A percentile compares a stretch with the other conserved stretches of the same genome.
Conservation (phyloP, 2,888 invertebrate species). For the Colletes collaris region DNA sequence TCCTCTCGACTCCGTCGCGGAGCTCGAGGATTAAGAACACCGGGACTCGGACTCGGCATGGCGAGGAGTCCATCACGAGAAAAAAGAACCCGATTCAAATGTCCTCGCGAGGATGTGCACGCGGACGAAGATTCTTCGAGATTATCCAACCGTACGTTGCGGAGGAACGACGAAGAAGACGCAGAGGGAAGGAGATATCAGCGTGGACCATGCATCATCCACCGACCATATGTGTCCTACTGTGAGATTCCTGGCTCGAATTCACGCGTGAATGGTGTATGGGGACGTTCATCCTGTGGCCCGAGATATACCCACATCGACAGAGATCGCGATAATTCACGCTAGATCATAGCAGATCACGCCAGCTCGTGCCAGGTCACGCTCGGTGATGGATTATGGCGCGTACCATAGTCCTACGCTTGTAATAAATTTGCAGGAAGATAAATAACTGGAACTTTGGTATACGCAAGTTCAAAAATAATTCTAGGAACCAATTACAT, state of each 20-base stretch:
- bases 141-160: neutral
- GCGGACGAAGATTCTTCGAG: constrained; percentile 31
- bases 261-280: constrained; percentile 41
- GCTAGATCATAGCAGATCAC: no score
- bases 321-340: no score
- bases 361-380: no score
- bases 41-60: neutral
- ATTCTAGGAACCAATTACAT: no score
- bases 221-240: constrained; percentile 49
- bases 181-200: neutral
- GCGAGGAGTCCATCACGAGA: neutral
- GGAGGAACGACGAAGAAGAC: neutral
- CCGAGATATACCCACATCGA: no score
- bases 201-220: constrained; percentile 52
- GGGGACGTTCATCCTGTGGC: constrained; percentile 22
- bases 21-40: neutral
- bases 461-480: no score
- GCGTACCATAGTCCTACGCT: no score
- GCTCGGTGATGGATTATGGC: no score
- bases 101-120: neutral
- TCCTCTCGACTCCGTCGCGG: neutral
- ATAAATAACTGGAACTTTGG: no score
- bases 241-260: constrained; percentile 20
- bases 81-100: neutral
- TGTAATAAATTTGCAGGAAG: no score